Conservation (phyloP, 2,113 vertebrate species). For the Diadophis punctatus region DNA sequence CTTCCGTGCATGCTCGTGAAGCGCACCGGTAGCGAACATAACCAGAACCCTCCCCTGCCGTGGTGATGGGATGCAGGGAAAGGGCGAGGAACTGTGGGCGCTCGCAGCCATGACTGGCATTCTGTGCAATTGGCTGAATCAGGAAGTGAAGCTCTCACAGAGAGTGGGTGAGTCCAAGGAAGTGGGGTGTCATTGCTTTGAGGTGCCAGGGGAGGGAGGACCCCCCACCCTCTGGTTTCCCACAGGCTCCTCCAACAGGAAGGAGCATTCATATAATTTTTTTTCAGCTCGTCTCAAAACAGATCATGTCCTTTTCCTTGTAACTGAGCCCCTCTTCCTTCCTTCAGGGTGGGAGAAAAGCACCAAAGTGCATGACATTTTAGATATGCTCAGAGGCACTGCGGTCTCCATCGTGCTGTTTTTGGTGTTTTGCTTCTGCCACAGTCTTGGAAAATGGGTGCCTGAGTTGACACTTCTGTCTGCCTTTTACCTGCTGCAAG, state of each 20-base stretch:
- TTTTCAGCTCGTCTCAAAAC: neutral
- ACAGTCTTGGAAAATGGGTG: neutral
- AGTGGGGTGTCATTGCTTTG: neutral
- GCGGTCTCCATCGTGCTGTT: neutral
- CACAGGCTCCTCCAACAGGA: accelerated
- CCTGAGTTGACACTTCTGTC: neutral
- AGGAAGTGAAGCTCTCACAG: slow-evolving; percentile 80
- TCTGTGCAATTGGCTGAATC: slow-evolving; percentile 87
- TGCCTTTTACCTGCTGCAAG: too few relatives aligned
- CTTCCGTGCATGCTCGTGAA: too few relatives aligned
- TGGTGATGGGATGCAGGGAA: slow-evolving; percentile 64
- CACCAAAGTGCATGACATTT: neutral
- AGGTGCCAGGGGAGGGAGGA: too few relatives aligned
- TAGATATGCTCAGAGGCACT: neutral
- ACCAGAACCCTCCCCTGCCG: too few relatives aligned
- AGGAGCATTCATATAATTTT: neutral
- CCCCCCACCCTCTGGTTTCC: accelerated
- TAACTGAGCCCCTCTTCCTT: too few relatives aligned
- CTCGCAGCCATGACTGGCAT: slow-evolving; percentile 76
- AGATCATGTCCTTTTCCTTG: too few relatives aligned
- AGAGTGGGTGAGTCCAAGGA: slow-evolving; percentile 71
- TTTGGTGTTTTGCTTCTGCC: neutral
- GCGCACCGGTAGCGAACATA: too few relatives aligned
- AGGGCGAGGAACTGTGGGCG: accelerated
- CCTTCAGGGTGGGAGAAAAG: neutral